These are phyloP conservation scores for Diorhabda carinulata DNA, from an alignment of 1,140 invertebrate genomes.

Conservation along the genomic window DNA sequence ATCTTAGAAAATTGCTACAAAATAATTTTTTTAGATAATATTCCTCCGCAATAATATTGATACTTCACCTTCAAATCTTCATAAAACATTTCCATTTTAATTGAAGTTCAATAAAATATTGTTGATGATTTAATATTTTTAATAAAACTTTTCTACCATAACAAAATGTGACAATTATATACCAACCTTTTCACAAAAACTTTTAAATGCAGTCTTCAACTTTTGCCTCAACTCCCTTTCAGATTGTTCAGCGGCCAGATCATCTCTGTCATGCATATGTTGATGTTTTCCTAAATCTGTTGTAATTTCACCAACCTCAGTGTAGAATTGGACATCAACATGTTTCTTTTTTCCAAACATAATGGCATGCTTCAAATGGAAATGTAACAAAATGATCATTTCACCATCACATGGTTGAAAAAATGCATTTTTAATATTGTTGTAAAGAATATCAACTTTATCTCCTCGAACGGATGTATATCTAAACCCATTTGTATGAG, in stretches of 20 bases:
- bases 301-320: slow-evolving; percentile 99
- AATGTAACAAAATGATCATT: slow-evolving; percentile 99
- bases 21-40: too few species aligned
- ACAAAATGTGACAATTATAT: too few species aligned
- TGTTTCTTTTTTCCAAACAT: slow-evolving; percentile 99
- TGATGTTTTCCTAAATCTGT: slow-evolving; percentile 99
- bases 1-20: too few species aligned
- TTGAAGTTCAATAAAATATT: too few species aligned
- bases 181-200: slow-evolving; percentile 88
- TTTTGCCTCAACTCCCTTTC: slow-evolving; percentile 95
- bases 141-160: too few species aligned
- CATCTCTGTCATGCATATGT: slow-evolving; percentile 99
- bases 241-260: slow-evolving; percentile 96
- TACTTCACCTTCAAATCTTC: too few species aligned
- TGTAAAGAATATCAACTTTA: slow-evolving; percentile 99
- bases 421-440: slow-evolving; percentile 99
- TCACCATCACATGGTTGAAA: slow-evolving; percentile 99
- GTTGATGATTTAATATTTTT: too few species aligned
- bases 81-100: too few species aligned
- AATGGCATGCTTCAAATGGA: slow-evolving; percentile 97
- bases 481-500: slow-evolving; percentile 95
- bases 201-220: slow-evolving; percentile 95
- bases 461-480: slow-evolving; percentile 98
- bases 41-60: too few species aligned
- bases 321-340: slow-evolving; percentile 98